A percentile compares a stretch with the other conserved stretches of the same genome.
Evolutionary conservation across 2,113 vertebrate species (phyloP).

Genomic region (Phrynocephalus versicolor): DNA sequence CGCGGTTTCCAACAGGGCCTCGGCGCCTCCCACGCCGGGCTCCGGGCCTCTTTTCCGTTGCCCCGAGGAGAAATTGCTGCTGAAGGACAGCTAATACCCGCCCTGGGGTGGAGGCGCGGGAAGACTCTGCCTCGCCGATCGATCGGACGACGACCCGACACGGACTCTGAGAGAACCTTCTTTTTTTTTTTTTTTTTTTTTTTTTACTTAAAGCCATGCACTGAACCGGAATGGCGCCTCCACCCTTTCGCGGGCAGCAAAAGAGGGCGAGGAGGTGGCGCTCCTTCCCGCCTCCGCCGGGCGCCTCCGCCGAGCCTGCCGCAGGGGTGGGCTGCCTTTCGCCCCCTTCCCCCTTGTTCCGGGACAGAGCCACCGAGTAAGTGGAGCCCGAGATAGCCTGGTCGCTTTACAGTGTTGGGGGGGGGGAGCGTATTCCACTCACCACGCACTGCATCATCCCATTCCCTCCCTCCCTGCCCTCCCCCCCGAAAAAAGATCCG

Average conservation of each 20-base stretch:
- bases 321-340: conserved; percentile 11
- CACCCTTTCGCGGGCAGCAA: conserved; percentile 21
- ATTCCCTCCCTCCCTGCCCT: too few relatives aligned
- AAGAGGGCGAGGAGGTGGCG: not conserved
- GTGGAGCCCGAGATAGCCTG: conserved; percentile 23
- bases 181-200: too few relatives aligned
- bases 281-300: not conserved
- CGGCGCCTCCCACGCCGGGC: not conserved
- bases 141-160: not conserved
- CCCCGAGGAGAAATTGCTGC: conserved; percentile 84
- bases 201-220: conserved; percentile 45
- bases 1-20: conserved; percentile 53
- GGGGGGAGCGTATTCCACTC: conserved; percentile 1
- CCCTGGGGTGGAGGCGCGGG: conserved; percentile 29
- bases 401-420: conserved; percentile 28
- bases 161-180: conserved; percentile 38
- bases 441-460: conserved; percentile 5
- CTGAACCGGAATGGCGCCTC: conserved; percentile 35
- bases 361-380: conserved; percentile 15
- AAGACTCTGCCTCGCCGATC: conserved; percentile 17
- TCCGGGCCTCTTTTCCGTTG: conserved; percentile 57
- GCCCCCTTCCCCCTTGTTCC: conserved; percentile 4
- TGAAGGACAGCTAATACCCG: conserved; percentile 87
- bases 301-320: not conserved
- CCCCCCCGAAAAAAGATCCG: not conserved